These are phyloP conservation scores for Microcaecilia unicolor DNA, from an alignment of 2,797 vertebrate species.

Conservation along the genomic window DNA sequence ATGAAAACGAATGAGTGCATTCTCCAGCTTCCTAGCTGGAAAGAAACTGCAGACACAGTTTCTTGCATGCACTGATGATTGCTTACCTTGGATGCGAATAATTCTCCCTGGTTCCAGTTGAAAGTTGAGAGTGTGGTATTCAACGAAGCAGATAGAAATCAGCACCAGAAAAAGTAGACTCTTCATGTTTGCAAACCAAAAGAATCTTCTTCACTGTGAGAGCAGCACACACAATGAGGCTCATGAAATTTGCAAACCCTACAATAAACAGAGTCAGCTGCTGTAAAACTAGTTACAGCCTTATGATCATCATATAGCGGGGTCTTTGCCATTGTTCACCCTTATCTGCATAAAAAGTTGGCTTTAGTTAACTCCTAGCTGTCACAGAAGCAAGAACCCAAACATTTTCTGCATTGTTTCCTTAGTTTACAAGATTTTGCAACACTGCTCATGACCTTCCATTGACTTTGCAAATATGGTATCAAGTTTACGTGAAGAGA, in stretches of 20 bases:
- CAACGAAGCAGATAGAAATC: constrained; percentile 72
- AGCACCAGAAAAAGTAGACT: constrained; percentile 74
- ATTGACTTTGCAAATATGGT: constrained; percentile 11
- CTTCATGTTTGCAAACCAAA: constrained; percentile 68
- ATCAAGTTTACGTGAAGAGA: constrained; percentile 14
- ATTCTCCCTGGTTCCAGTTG: constrained; percentile 70
- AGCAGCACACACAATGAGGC: constrained; percentile 33
- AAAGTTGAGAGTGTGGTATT: constrained; percentile 55
- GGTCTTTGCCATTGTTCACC: constrained; percentile 33
- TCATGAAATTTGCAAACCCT: constrained; percentile 38
- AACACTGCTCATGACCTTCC: constrained; percentile 14
- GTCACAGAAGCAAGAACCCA: too few relatives aligned
- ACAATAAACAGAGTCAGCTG: constrained; percentile 22
- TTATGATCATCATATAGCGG: constrained; percentile 28
- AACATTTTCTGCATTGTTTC: too few relatives aligned
- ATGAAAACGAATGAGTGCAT: constrained; percentile 8
- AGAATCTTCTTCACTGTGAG: constrained; percentile 54
- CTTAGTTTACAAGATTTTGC: constrained; percentile 8
- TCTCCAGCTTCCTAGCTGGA: constrained; percentile 9
- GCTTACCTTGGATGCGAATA: constrained; percentile 82
- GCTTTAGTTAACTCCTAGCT: constrained; percentile 15
- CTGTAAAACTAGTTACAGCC: constrained; percentile 42
- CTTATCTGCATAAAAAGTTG: constrained; percentile 42
- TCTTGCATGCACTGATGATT: constrained; percentile 1
- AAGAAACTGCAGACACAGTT: constrained; percentile 3